Evolutionary conservation across 2,797 vertebrate species (phyloP).

Genomic region (Chrysocyon brachyurus): DNA sequence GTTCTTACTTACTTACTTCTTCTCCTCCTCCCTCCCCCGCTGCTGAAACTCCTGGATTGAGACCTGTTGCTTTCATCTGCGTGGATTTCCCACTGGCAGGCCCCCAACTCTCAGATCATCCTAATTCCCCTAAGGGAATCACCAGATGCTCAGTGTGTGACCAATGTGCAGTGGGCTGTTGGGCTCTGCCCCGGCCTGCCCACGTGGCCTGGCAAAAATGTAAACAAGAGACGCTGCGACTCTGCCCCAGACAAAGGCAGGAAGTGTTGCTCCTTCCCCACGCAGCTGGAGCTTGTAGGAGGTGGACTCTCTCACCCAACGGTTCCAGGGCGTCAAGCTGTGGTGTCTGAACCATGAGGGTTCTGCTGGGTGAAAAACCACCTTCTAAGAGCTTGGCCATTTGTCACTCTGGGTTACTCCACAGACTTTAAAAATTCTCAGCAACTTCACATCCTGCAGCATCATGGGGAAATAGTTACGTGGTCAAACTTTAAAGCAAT

Average conservation of each 20-base stretch:
- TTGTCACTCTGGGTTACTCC: not conserved
- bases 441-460: not conserved
- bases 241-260: constrained; percentile 54
- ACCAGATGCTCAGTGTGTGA: constrained; percentile 4
- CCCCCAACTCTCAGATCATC: constrained; percentile 6
- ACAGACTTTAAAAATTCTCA: not conserved
- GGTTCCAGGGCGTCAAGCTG: not conserved
- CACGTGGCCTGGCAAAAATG: constrained; percentile 13
- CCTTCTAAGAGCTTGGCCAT: not conserved
- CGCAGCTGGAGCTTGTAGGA: not conserved
- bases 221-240: constrained; percentile 68
- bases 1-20: not conserved
- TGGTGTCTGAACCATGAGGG: not conserved
- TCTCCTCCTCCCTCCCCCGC: not conserved
- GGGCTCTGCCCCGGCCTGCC: constrained; percentile 73
- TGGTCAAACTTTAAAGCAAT: not conserved
- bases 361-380: not conserved
- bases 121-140: constrained; percentile 45
- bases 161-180: not conserved
- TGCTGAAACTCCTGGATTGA: not conserved
- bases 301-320: not conserved
- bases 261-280: not conserved
- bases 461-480: not conserved
- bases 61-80: constrained; percentile 39
- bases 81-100: constrained; percentile 74